Conservation (phyloP, 2,888 invertebrate genomes). For the Coenonympha glycerion region DNA sequence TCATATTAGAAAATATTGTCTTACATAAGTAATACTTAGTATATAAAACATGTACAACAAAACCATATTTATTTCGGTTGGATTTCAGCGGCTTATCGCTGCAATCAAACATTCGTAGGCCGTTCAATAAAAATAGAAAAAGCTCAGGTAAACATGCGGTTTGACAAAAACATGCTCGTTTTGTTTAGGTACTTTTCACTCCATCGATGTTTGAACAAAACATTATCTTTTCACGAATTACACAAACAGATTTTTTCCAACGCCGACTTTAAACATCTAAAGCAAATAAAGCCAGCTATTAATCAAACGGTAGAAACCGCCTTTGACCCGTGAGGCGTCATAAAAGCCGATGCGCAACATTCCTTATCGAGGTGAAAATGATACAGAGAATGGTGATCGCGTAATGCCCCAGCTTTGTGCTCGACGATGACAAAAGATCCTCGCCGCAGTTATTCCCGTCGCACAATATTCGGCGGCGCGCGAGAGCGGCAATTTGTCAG, state of each 20-base stretch:
- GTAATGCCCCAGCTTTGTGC: conserved; percentile 54
- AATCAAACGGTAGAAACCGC: conserved; percentile 52
- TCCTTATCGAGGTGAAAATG: conserved; percentile 66
- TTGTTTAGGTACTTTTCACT: conserved; percentile 54
- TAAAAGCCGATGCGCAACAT: conserved; percentile 60
- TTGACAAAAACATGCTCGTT: conserved; percentile 11
- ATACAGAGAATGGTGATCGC: conserved; percentile 66
- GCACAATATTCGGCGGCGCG: conserved; percentile 69
- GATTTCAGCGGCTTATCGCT: too few species aligned
- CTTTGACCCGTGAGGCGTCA: conserved; percentile 56
- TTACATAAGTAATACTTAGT: too few species aligned
- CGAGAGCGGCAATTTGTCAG: conserved; percentile 72
- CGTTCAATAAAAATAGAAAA: too few species aligned
- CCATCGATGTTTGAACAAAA: conserved; percentile 35
- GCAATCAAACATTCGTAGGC: too few species aligned
- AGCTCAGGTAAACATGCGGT: conserved; percentile 13
- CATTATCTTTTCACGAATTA: conserved; percentile 40
- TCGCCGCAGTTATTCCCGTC: conserved; percentile 55
- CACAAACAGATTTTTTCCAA: conserved; percentile 53
- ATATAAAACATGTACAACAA: too few species aligned
- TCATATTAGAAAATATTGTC: too few species aligned
- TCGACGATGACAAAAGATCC: conserved; percentile 53
- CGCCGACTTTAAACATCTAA: conserved; percentile 42
- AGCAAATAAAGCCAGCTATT: conserved; percentile 55
- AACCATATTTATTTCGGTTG: too few species aligned